Conservation (phyloP, 2,888 invertebrate species). For the Pegoplata infirma region DNA sequence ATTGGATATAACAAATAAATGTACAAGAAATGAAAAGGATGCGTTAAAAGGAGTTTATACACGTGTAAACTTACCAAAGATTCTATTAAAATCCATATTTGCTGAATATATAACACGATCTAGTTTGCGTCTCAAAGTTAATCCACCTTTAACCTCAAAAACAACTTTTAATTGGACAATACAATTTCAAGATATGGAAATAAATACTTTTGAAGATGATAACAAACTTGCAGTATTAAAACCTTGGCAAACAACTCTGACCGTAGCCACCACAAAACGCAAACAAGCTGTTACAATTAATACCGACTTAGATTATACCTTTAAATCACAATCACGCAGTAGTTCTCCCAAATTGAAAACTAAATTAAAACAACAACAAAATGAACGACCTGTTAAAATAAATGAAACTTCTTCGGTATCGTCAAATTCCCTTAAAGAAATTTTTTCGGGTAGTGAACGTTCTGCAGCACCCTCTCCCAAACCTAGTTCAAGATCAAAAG, state of each 20-base stretch:
- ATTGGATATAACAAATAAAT: conserved; percentile 66
- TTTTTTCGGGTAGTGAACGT: conserved; percentile 48
- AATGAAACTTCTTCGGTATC: conserved; percentile 45
- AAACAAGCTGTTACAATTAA: conserved; percentile 31
- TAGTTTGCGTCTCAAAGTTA: conserved; percentile 67
- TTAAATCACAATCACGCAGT: conserved; percentile 30
- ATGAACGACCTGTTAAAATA: conserved; percentile 20
- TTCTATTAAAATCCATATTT: conserved; percentile 69
- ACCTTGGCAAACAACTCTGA: conserved; percentile 73
- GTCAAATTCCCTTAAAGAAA: conserved; percentile 50
- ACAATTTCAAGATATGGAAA: conserved; percentile 65
- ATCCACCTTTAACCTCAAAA: conserved; percentile 39
- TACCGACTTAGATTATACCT: conserved; percentile 16
- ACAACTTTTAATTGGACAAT: conserved; percentile 73
- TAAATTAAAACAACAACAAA: conserved; percentile 7
- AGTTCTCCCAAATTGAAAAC: conserved; percentile 24
- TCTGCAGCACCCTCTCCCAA: conserved; percentile 44
- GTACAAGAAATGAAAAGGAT: conserved; percentile 44
- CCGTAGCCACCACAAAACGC: conserved; percentile 70
- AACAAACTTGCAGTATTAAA: conserved; percentile 72
- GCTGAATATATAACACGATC: conserved; percentile 69
- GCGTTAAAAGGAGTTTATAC: conserved; percentile 62
- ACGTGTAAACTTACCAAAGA: conserved; percentile 67
- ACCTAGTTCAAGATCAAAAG: conserved; percentile 17
- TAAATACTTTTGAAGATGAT: conserved; percentile 62